Percentiles rank a stretch among this genome's conserved stretches.
These are phyloP conservation scores for Heloderma charlesbogerti DNA, from an alignment of 2,113 vertebrate genomes.

Conservation along the genomic window DNA sequence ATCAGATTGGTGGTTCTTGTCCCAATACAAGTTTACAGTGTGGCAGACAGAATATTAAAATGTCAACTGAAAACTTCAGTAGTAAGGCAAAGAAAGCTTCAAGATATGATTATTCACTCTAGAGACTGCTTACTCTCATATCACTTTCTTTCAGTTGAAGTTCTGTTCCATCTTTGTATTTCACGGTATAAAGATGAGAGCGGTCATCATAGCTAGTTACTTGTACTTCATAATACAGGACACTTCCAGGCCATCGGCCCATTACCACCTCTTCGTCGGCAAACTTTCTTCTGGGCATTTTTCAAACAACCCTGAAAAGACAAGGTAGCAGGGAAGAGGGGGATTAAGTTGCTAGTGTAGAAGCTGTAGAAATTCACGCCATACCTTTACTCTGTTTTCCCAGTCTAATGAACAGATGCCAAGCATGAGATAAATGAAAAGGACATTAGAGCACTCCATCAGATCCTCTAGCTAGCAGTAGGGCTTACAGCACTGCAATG, in stretches of 20 bases:
- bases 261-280: conserved; percentile 90
- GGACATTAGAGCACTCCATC: not conserved
- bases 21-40: no score
- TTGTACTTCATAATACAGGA: conserved; percentile 92
- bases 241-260: conserved; percentile 96
- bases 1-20: no score
- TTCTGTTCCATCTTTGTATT: conserved; percentile 96
- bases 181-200: conserved; percentile 89
- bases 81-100: conserved; percentile 1
- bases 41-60: no score
- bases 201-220: conserved; percentile 81
- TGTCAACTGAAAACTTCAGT: accelerated
- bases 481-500: not conserved
- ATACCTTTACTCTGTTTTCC: not conserved
- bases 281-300: conserved; percentile 87
- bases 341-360: accelerated
- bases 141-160: conserved; percentile 90
- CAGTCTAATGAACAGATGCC: not conserved
- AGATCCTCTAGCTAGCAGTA: not conserved
- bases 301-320: conserved; percentile 64
- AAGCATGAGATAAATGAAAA: no score
- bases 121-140: conserved; percentile 82
- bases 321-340: accelerated
- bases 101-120: not conserved
- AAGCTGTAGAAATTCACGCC: not conserved